These are phyloP conservation scores for Orycteropus afer DNA, from an alignment of 2,113 vertebrate species.

Conservation along the genomic window DNA sequence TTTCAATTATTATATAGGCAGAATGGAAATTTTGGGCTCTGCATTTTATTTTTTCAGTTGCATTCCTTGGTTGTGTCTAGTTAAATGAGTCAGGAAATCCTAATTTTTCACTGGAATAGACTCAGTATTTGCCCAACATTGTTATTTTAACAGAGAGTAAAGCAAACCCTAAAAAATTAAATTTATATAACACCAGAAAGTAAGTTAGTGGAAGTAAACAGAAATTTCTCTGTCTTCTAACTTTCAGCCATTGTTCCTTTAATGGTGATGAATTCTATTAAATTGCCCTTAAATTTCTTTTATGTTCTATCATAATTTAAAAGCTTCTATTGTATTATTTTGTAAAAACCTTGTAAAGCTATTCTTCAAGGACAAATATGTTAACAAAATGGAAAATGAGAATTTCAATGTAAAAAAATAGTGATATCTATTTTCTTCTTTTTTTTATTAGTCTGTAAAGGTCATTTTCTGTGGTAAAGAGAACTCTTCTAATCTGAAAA, in stretches of 20 bases:
- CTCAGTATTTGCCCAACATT: not conserved
- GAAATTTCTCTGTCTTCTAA: not conserved
- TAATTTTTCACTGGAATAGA: not conserved
- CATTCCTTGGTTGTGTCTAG: not conserved
- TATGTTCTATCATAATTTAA: constrained; percentile 20
- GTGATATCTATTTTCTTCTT: constrained; percentile 42
- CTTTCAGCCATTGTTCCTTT: not conserved
- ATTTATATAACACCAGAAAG: constrained; percentile 37
- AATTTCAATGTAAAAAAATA: constrained; percentile 30
- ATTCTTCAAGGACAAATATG: constrained; percentile 29
- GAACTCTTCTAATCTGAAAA: not conserved
- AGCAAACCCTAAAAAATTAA: not conserved
- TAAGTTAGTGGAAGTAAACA: not conserved
- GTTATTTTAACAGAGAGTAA: constrained; percentile 43
- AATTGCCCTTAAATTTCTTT: not conserved
- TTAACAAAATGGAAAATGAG: constrained; percentile 26
- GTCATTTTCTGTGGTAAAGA: not conserved
- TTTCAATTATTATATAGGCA: not conserved
- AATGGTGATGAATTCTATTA: constrained; percentile 22
- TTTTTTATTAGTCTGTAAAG: constrained; percentile 16
- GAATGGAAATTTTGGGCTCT: not conserved
- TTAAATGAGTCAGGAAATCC: not conserved
- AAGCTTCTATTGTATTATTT: constrained; percentile 47
- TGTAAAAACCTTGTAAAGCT: constrained; percentile 4
- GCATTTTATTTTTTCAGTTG: constrained; percentile 2